These are phyloP conservation scores for Aphelinus atriplicis DNA, from an alignment of 1,140 invertebrate genomes.

Conservation along the genomic window DNA sequence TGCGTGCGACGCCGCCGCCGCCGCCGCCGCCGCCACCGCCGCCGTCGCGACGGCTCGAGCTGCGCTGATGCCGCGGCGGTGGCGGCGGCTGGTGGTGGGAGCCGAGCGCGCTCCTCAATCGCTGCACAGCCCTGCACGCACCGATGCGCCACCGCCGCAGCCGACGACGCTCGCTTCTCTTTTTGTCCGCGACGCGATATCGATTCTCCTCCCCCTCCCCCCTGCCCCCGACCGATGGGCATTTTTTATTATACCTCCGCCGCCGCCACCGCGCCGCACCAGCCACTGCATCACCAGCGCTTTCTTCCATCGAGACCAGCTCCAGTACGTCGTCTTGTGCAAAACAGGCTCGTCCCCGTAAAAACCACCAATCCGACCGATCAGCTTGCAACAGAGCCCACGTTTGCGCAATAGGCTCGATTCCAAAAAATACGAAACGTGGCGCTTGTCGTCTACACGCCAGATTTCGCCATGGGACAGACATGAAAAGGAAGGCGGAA, in stretches of 20 bases:
- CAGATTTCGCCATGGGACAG: no score
- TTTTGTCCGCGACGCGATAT: conserved; percentile 14
- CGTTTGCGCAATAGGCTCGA: no score
- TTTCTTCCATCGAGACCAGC: conserved; percentile 37
- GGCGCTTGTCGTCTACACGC: no score
- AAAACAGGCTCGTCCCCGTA: no score
- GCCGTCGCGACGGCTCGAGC: neutral
- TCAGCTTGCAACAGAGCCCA: no score
- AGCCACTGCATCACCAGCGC: conserved; percentile 2
- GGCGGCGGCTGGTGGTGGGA: no score
- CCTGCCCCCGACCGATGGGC: conserved; percentile 13
- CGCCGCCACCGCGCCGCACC: conserved; percentile 40
- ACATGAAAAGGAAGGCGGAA: conserved; percentile 18
- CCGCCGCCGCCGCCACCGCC: neutral
- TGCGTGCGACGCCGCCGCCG: neutral
- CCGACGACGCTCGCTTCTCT: neutral
- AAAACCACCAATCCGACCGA: no score
- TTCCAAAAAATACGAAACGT: no score
- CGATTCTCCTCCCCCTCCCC: neutral
- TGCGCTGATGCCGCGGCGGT: no score
- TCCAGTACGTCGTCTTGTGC: conserved; percentile 38
- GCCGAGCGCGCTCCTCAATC: neutral
- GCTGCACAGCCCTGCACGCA: conserved; percentile 18
- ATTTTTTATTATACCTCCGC: conserved; percentile 29
- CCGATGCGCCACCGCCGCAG: conserved; percentile 14